These are phyloP conservation scores for Orthochromis indermauri DNA, from an alignment of 2,113 vertebrate genomes.

Conservation along the genomic window DNA sequence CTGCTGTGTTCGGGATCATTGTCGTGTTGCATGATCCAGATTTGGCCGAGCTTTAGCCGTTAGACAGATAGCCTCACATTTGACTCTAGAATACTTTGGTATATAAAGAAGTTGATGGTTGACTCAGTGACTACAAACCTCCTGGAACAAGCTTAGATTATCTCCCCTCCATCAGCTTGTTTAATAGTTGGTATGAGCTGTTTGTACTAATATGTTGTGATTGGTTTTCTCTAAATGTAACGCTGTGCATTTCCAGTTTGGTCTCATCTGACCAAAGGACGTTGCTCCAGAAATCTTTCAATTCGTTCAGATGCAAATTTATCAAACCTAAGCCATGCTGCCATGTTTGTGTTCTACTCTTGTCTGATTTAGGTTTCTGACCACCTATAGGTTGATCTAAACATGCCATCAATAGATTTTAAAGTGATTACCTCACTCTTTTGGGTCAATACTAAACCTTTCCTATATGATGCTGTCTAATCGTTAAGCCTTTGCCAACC, in stretches of 20 bases:
- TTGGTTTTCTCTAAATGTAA: background rate
- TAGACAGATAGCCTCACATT: background rate
- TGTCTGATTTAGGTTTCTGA: background rate
- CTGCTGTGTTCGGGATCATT: background rate
- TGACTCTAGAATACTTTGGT: background rate
- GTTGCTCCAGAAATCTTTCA: background rate
- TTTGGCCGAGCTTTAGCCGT: background rate
- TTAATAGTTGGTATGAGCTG: background rate
- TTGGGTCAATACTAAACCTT: constrained; percentile 55
- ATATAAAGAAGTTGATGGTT: background rate
- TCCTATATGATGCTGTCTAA: constrained; percentile 45
- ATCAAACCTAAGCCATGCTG: background rate
- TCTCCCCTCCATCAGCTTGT: background rate
- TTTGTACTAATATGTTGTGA: background rate
- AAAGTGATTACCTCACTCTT: constrained; percentile 30
- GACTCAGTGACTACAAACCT: background rate
- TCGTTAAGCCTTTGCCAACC: constrained; percentile 50
- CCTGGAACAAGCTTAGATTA: rapidly evolving
- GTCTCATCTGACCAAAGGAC: background rate
- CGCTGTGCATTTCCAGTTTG: background rate
- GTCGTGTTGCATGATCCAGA: background rate
- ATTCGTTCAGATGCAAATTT: background rate
- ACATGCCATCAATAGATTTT: background rate
- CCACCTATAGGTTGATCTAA: background rate
- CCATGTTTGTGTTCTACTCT: background rate